Percentiles rank a stretch among this genome's conserved stretches.
phyloP scores from a whole-genome alignment of 2,113 vertebrate genomes.

The Phycodurus eques region DNA sequence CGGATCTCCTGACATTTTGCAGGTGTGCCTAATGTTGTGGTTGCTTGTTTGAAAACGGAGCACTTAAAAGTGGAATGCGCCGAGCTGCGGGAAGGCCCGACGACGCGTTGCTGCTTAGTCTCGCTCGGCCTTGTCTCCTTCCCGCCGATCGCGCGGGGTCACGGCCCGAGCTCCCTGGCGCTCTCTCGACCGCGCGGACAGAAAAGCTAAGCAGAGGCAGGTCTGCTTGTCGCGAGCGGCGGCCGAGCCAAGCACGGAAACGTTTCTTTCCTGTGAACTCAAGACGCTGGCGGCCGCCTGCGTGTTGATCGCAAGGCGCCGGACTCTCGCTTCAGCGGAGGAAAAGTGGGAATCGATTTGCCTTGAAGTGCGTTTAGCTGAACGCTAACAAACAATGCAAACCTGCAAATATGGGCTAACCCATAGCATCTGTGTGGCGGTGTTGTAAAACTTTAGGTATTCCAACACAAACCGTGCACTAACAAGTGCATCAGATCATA shows the following conservation, averaged over 20 bases:
- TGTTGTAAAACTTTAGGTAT: too few species aligned
- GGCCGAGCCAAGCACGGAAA: slow-evolving; percentile 73
- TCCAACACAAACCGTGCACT: too few species aligned
- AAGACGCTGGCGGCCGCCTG: slow-evolving; percentile 59
- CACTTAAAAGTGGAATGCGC: slow-evolving; percentile 15
- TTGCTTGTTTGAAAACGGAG: background rate
- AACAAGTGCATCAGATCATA: too few species aligned
- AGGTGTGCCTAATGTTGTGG: background rate
- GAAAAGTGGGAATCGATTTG: too few species aligned
- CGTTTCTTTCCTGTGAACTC: slow-evolving; percentile 74
- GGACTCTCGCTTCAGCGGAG: too few species aligned
- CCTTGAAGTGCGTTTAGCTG: too few species aligned
- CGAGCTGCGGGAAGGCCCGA: slow-evolving; percentile 62
- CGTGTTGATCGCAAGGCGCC: slow-evolving; percentile 9
- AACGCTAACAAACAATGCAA: too few species aligned
- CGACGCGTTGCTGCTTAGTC: slow-evolving; percentile 49
- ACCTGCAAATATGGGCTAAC: too few species aligned
- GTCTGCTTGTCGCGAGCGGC: slow-evolving; percentile 40
- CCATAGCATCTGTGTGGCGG: too few species aligned
- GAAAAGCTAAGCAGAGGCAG: slow-evolving; percentile 61
- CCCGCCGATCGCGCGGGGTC: slow-evolving; percentile 68
- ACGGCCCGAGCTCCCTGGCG: slow-evolving; percentile 35
- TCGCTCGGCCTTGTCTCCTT: slow-evolving; percentile 60
- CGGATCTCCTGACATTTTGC: background rate
- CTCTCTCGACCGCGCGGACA: slow-evolving; percentile 40